Conservation (phyloP, 2,113 vertebrate genomes). For the Bambusicola thoracicus region DNA sequence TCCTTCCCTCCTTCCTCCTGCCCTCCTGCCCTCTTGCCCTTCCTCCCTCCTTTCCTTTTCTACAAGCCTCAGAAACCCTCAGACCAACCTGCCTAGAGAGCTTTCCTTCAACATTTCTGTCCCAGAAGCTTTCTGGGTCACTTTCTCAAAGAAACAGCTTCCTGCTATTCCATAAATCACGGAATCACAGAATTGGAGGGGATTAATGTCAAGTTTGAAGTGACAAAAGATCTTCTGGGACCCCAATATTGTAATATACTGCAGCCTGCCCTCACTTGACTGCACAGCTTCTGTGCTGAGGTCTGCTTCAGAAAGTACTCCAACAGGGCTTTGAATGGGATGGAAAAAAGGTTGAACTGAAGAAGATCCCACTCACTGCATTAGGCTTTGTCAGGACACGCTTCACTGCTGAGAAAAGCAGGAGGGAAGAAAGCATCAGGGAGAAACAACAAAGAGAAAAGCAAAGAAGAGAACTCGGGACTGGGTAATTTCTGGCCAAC, state of each 20-base stretch:
- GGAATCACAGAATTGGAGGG: too few relatives aligned
- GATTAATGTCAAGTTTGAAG: fast-evolving
- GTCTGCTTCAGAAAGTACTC: fast-evolving
- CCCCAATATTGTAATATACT: fast-evolving
- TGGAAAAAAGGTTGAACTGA: neutral
- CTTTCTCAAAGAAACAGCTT: neutral
- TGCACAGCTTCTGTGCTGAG: neutral
- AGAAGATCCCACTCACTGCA: neutral
- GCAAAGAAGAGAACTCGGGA: neutral
- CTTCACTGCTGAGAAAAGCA: neutral
- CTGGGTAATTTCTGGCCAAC: slow-evolving; percentile 36
- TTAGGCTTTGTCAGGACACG: neutral
- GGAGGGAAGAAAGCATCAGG: neutral
- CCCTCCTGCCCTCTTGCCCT: too few relatives aligned
- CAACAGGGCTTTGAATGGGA: neutral
- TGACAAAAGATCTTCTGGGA: neutral
- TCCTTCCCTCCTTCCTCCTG: too few relatives aligned
- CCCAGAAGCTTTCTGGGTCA: neutral
- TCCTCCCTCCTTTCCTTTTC: neutral
- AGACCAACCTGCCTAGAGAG: neutral
- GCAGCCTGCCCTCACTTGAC: fast-evolving
- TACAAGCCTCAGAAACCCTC: neutral
- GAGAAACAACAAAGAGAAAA: neutral
- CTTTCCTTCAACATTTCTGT: neutral
- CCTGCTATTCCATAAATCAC: neutral